phyloP scores from a whole-genome alignment of 2,888 invertebrate species.

The Disparrhopalites patrizii region DNA sequence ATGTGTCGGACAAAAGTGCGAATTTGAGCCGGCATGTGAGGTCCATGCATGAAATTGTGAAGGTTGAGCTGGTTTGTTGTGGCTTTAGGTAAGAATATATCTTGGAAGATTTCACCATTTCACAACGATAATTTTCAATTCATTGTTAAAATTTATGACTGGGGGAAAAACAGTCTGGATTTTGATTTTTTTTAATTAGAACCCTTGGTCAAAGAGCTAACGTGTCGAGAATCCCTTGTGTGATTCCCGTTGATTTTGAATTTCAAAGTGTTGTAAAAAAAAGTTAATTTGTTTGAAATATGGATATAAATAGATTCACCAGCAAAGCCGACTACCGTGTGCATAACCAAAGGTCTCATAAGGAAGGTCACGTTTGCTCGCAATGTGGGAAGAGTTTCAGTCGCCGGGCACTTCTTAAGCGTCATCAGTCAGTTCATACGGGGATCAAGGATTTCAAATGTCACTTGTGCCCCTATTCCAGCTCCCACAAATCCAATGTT shows the following conservation, averaged over 20 bases:
- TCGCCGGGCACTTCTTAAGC: constrained; percentile 53
- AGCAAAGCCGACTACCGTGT: constrained; percentile 52
- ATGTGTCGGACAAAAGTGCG: constrained; percentile 24
- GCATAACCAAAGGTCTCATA: constrained; percentile 52
- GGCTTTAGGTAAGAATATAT: constrained; percentile 21
- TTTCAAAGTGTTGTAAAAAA: too few relatives aligned
- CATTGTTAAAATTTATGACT: too few relatives aligned
- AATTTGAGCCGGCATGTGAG: constrained; percentile 23
- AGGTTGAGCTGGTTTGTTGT: constrained; percentile 22
- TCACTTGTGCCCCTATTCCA: constrained; percentile 52
- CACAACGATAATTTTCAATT: neutral
- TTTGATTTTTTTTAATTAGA: neutral
- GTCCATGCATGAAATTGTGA: constrained; percentile 26
- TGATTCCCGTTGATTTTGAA: too few relatives aligned
- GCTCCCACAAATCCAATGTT: constrained; percentile 54
- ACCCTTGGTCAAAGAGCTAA: too few relatives aligned
- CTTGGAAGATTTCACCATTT: neutral
- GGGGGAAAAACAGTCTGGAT: neutral
- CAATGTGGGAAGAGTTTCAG: constrained; percentile 52
- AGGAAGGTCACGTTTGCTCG: constrained; percentile 52
- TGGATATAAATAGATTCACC: constrained; percentile 46
- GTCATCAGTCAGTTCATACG: constrained; percentile 54
- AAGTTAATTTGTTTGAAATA: too few relatives aligned
- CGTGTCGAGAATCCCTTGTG: too few relatives aligned
- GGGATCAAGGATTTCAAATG: constrained; percentile 53